Conservation (phyloP, 1,140 invertebrate genomes). For the Planococcus citri region DNA sequence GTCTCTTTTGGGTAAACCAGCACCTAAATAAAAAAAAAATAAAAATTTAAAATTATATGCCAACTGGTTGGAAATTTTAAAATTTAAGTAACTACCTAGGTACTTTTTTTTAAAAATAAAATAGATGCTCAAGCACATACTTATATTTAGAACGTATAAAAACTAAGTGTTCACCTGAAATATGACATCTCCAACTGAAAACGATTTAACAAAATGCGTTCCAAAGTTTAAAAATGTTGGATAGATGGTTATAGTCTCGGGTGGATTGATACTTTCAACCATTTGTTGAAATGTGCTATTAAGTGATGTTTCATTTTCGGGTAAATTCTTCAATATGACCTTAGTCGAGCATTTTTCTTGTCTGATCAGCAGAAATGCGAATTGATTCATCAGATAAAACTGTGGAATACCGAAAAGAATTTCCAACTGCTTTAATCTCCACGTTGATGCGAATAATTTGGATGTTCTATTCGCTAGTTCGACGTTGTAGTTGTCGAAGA, state of each 20-base stretch:
- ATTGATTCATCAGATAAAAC: neutral
- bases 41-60: neutral
- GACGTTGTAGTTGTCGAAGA: neutral
- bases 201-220: neutral
- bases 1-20: neutral
- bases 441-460: neutral
- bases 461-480: neutral
- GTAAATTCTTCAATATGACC: neutral
- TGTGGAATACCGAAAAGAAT: neutral
- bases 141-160: neutral
- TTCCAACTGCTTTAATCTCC: neutral
- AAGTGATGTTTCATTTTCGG: neutral
- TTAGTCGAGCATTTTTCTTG: neutral
- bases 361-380: neutral
- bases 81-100: no score
- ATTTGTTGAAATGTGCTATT: neutral
- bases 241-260: neutral
- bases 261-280: neutral
- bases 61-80: no score
- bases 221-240: neutral
- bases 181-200: neutral
- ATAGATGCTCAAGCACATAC: neutral
- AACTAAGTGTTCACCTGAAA: neutral
- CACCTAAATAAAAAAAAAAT: neutral
- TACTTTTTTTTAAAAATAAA: no score